Evolutionary conservation across 2,113 vertebrate genomes (phyloP).

Genomic region (Sebastes fasciatus): DNA sequence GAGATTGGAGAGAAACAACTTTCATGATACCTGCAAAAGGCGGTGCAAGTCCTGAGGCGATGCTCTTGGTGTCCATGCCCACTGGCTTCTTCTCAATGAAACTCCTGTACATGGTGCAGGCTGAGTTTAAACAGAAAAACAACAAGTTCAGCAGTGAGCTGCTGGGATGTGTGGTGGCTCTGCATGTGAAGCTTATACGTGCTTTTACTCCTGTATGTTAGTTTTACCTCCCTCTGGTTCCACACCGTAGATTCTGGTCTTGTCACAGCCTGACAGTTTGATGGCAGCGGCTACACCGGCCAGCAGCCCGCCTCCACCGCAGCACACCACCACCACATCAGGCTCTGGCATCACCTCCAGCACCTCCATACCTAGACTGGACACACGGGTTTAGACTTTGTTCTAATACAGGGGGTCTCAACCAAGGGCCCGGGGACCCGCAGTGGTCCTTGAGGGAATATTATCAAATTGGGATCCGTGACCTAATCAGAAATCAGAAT

Average conservation of each 20-base stretch:
- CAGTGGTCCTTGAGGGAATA: no score
- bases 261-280: constrained; percentile 80
- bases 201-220: neutral
- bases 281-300: constrained; percentile 82
- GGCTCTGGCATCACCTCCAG: constrained; percentile 78
- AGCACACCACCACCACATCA: constrained; percentile 84
- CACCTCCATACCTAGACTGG: constrained; percentile 83
- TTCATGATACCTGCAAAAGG: constrained; percentile 80
- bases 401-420: neutral
- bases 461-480: no score
- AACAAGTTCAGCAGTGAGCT: no score
- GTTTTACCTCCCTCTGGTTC: constrained; percentile 84
- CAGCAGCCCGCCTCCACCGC: constrained; percentile 84
- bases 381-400: neutral
- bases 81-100: constrained; percentile 83
- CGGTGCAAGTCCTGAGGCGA: constrained; percentile 84
- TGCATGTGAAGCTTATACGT: neutral
- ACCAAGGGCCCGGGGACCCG: no score
- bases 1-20: neutral
- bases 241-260: constrained; percentile 84
- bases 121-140: constrained; percentile 61
- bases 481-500: no score
- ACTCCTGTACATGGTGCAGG: constrained; percentile 86
- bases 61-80: constrained; percentile 82
- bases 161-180: accelerated